phyloP scores from a whole-genome alignment of 2,113 vertebrate genomes.

The Canis aureus region DNA sequence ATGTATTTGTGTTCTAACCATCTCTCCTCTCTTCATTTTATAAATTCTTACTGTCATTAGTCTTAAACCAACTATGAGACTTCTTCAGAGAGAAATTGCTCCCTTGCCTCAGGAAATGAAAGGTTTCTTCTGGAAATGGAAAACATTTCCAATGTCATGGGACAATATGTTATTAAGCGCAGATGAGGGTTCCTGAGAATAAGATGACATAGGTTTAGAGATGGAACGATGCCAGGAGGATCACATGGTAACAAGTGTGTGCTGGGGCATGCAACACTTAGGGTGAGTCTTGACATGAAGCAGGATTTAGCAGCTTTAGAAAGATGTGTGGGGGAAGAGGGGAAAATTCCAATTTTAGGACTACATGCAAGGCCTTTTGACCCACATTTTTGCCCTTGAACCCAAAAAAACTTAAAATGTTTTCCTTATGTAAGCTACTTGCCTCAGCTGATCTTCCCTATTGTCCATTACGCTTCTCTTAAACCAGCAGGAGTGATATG shows the following conservation, averaged over 20 bases:
- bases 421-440: neutral
- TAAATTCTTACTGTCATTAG: neutral
- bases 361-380: neutral
- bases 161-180: neutral
- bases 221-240: neutral
- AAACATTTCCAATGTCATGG: neutral
- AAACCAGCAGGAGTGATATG: neutral
- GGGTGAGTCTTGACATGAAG: neutral
- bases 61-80: neutral
- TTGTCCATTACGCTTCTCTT: neutral
- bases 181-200: neutral
- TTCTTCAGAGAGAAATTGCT: neutral
- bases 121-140: slow-evolving; percentile 20
- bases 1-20: neutral
- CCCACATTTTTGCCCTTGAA: neutral
- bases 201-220: neutral
- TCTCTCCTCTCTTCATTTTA: slow-evolving; percentile 1
- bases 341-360: neutral
- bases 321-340: neutral
- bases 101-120: neutral
- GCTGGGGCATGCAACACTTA: neutral
- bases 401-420: neutral
- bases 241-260: neutral
- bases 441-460: neutral
- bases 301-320: neutral